These are phyloP conservation scores for Tragelaphus buxtoni DNA, from an alignment of 2,113 vertebrate species.

Conservation along the genomic window DNA sequence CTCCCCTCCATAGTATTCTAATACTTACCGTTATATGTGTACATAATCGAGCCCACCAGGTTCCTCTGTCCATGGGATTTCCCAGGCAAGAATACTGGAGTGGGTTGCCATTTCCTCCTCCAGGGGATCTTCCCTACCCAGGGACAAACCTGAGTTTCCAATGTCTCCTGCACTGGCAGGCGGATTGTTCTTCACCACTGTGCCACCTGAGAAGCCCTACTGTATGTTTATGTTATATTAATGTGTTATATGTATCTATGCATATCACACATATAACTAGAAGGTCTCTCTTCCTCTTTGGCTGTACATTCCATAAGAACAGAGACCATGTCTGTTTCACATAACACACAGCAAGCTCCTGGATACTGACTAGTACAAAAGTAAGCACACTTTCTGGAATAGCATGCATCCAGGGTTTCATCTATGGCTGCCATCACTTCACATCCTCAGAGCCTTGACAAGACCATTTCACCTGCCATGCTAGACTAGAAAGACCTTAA, in stretches of 20 bases:
- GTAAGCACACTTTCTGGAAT: neutral
- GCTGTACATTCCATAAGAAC: neutral
- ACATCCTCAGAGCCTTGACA: too few species aligned
- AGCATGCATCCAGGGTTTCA: neutral
- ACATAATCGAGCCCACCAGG: neutral
- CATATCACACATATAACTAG: neutral
- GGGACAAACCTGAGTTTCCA: neutral
- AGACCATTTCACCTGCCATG: neutral
- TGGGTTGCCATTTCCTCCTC: neutral
- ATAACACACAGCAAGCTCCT: neutral
- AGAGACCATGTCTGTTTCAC: neutral
- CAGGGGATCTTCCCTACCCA: neutral
- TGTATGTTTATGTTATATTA: too few species aligned
- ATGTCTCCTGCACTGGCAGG: neutral
- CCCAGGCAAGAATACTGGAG: neutral
- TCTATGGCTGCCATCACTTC: neutral
- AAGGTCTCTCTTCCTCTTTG: neutral
- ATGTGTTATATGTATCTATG: neutral
- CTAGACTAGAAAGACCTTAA: neutral
- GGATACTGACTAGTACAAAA: neutral
- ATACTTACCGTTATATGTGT: neutral
- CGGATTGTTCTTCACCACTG: neutral
- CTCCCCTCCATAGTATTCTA: neutral
- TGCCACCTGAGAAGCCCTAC: neutral
- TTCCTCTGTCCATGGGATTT: neutral